Percentiles rank a stretch among this genome's conserved stretches.
Evolutionary conservation across 2,797 vertebrate species (phyloP).

Genomic region (Anabas testudineus): DNA sequence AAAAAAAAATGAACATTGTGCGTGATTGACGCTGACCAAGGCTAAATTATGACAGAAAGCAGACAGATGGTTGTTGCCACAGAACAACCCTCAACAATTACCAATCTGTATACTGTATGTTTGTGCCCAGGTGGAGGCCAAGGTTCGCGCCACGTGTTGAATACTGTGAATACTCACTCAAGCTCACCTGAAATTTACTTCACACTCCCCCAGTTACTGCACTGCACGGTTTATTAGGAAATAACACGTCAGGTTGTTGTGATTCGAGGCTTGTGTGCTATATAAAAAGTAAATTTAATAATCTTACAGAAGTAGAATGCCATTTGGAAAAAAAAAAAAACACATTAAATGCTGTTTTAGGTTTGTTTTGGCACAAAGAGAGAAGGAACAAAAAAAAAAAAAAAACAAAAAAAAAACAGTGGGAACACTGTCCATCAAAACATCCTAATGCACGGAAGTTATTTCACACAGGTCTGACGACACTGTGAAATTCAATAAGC

Average conservation of each 20-base stretch:
- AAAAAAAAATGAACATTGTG: too few relatives aligned
- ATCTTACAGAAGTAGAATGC: background rate
- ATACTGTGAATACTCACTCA: too few relatives aligned
- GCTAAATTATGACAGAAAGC: slow-evolving; percentile 1
- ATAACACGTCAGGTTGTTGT: too few relatives aligned
- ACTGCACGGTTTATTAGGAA: too few relatives aligned
- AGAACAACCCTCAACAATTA: background rate
- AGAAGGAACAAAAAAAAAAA: too few relatives aligned
- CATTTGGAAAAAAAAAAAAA: background rate
- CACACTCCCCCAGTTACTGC: background rate
- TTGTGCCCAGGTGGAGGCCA: background rate
- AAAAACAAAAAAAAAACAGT: too few relatives aligned
- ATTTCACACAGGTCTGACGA: slow-evolving; percentile 14
- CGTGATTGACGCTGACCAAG: slow-evolving; percentile 5
- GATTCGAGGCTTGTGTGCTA: too few relatives aligned
- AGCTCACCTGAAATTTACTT: background rate
- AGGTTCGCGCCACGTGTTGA: too few relatives aligned
- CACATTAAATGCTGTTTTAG: background rate
- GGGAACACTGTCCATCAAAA: background rate
- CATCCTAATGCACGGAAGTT: background rate
- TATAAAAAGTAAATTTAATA: background rate
- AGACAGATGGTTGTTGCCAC: too few relatives aligned
- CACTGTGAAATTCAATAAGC: slow-evolving; percentile 16
- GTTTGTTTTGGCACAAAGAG: background rate
- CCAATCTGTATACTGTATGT: too few relatives aligned